Evolutionary conservation across 92 coral and sea anemone genomes (phyloP), one percentile per base, ranked within the genome.

Genomic region (Zoanthus gigantus): DNA sequence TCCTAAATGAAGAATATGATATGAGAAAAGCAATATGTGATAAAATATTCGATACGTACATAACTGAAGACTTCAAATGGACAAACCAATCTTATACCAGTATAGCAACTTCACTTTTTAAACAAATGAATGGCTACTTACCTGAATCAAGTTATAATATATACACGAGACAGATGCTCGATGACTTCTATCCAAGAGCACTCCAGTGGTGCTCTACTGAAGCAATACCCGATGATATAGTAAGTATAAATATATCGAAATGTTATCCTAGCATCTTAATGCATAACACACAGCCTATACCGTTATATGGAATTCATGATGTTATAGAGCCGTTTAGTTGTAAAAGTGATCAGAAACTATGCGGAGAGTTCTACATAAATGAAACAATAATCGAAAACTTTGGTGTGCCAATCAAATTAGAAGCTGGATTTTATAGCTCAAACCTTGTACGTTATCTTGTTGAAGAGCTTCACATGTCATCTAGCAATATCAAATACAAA

Each of bases 41-140:
- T 0, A 82, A 87, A 48, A 13, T 90, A 17, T 87, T 63, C 53
- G 7, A 76, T 3, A 87, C 28, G 0, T 87, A 61, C 47, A 90
- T 75, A 83, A 87, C 89, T 0, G 69, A 87, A 16, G 91, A 91
- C n/a, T 87, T 87, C 67, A 91, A 52, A 56, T 91, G 93, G 91
- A 0, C 81, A 0, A 87, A 91, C 77, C 93, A 87, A 16, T 16
- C 75, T 0, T 91, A 60, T 30, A 91, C 91, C 58, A 5, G 14
- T 0, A 42, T 91, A 28, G 82, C 74, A 9, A 18, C 77, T 0
- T 1, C 32, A 1, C 15, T 91, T 3, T 91, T 82, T 31, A 82
- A 77, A 77, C 91, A 87, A 29, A 1, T 87, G 37, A 2, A 34
- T 11, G 91, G 93, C 0, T 87, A 65, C 52, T 1, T 87, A 0